Evolutionary conservation across 2,888 invertebrate genomes (phyloP).

Genomic region (Theodoxus fluviatilis): DNA sequence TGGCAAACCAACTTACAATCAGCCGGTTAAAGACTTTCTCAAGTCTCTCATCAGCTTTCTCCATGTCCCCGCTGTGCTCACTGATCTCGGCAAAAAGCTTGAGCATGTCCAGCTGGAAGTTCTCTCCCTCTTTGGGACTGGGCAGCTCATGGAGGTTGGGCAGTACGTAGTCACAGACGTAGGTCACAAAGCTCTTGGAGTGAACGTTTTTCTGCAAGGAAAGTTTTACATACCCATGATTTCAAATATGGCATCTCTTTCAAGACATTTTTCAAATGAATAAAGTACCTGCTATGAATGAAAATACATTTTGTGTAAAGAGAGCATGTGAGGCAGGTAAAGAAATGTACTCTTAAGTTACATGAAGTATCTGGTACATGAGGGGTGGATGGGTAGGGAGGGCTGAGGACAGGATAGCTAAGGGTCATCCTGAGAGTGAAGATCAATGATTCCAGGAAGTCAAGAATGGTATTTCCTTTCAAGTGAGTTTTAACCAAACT

Average conservation of each 20-base stretch:
- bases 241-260: too few species aligned
- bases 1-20: conserved; percentile 70
- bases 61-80: conserved; percentile 78
- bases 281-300: too few species aligned
- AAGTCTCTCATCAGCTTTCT: conserved; percentile 78
- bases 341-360: too few species aligned
- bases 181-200: conserved; percentile 83
- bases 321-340: too few species aligned
- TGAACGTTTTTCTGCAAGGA: conserved; percentile 79
- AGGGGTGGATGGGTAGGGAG: too few species aligned
- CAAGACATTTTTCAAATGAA: too few species aligned
- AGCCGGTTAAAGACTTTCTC: conserved; percentile 80
- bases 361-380: too few species aligned
- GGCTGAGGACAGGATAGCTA: too few species aligned
- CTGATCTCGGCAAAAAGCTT: conserved; percentile 88
- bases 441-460: too few species aligned
- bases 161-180: conserved; percentile 84
- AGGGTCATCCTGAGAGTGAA: too few species aligned
- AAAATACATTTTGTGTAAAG: too few species aligned
- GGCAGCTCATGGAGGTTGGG: conserved; percentile 69
- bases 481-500: neutral
- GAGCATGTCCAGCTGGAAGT: conserved; percentile 77
- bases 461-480: neutral
- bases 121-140: conserved; percentile 46
- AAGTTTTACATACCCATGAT: too few species aligned